Base-by-base conservation (phyloP, 2,888 invertebrate species). In the Ophion slaviceki region DNA sequence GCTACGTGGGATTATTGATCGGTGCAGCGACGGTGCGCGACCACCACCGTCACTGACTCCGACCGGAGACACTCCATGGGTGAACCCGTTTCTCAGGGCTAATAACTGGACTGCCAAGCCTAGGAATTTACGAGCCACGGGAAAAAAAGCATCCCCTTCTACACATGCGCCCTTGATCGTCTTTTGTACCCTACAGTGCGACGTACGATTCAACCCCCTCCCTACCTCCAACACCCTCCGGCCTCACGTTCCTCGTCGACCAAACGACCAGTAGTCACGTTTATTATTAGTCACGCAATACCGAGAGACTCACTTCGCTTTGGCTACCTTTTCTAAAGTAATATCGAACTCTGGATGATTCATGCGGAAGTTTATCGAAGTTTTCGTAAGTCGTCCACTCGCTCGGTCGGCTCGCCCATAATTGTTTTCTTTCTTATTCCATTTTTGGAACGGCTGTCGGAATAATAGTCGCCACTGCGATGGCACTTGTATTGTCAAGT, bases 1-100 rank as follows among this genome's bases (percentile, higher is more conserved):
- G 67, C 80, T 79, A 78, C 70, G 81, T 53, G 72, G 70, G 80
- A 75, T 83, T 84, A 84, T 86, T 86, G 86, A 86, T 86, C 86
- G 86, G 70, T 75, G 75, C 80, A 74, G 75, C 71, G 83, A 80
- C 72, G 68, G 78, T 81, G 83, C 81, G 83, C 84, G 80, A 67
- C 61, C 72, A 67, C 61, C 72, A 57, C 67, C 71, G 57, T 72
- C 47, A 77, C 77, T 72, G 72, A 66, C 59, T 71, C 47, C 45
- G 62, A 32, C 28, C 68, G 14, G 78, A 79, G 72, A 45, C 28
- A 28, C 71, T 62, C 47, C 57, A 57, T 36, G 70, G 70, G 61
- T 45, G 79, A 68, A 68, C 17, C 78, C 67, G 24, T 67, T 72
- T 68, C 71, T 72, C 66, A 59, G 77, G 64, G 71, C 72, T 57